These are phyloP conservation scores for Notodonta dromedarius DNA, from an alignment of 2,888 invertebrate species.

Conservation along the genomic window DNA sequence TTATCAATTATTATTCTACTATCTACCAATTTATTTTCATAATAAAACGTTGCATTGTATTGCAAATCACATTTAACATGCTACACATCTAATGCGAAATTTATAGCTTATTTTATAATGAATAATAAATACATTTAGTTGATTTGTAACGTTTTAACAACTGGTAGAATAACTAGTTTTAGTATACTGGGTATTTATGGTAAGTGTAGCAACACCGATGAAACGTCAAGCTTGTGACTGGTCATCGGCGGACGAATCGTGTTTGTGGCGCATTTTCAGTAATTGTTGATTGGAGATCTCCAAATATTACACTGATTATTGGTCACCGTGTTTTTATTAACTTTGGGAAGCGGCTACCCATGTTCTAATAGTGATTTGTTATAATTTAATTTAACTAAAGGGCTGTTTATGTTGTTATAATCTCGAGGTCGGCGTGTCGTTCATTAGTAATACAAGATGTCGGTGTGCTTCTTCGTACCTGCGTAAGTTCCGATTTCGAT, in stretches of 20 bases:
- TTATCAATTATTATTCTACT: slow-evolving; percentile 11
- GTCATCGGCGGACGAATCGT: slow-evolving; percentile 84
- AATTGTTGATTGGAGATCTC: slow-evolving; percentile 84
- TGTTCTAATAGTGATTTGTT: slow-evolving; percentile 54
- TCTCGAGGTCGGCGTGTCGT: slow-evolving; percentile 51
- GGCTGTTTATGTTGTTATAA: slow-evolving; percentile 38
- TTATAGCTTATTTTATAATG: neutral
- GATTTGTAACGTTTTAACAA: neutral
- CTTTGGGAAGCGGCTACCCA: slow-evolving; percentile 68
- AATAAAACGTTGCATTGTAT: neutral
- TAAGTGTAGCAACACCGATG: slow-evolving; percentile 50
- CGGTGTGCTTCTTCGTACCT: slow-evolving; percentile 88
- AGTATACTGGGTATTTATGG: slow-evolving; percentile 8
- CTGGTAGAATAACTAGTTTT: neutral
- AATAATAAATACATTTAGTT: neutral
- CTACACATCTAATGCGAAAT: neutral
- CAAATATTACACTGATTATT: slow-evolving; percentile 82
- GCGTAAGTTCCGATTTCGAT: slow-evolving; percentile 84
- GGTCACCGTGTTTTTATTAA: slow-evolving; percentile 76
- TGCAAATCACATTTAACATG: neutral
- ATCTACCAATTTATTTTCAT: neutral
- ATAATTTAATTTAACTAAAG: slow-evolving; percentile 49
- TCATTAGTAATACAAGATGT: slow-evolving; percentile 80
- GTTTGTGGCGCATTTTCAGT: slow-evolving; percentile 81
- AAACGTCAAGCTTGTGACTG: slow-evolving; percentile 83